These are phyloP conservation scores for Drosophila limbata DNA, from an alignment of 2,888 invertebrate species.

Conservation along the genomic window DNA sequence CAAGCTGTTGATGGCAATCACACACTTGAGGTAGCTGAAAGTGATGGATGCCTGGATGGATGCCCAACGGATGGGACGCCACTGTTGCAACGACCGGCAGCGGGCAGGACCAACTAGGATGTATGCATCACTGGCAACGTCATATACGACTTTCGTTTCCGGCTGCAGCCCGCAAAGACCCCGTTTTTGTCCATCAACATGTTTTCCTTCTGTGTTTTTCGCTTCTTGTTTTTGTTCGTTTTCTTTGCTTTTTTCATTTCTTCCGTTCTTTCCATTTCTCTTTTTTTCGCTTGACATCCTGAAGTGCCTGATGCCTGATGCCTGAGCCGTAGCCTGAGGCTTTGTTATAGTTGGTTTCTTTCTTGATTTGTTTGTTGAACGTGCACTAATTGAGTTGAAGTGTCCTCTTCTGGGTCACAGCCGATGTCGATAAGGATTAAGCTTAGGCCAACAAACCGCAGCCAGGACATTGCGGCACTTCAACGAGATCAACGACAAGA, in stretches of 20 bases:
- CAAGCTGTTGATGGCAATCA: constrained; percentile 81
- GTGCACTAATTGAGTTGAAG: constrained; percentile 77
- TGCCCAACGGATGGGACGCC: constrained; percentile 14
- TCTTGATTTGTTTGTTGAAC: constrained; percentile 66
- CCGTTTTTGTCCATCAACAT: constrained; percentile 17
- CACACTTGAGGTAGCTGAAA: constrained; percentile 69
- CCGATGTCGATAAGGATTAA: constrained; percentile 56
- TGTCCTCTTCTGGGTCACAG: constrained; percentile 45
- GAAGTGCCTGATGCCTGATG: constrained; percentile 49
- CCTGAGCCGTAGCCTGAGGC: constrained; percentile 18
- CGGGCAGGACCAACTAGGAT: constrained; percentile 55
- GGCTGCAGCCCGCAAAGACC: constrained; percentile 54
- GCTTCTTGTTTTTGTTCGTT: constrained; percentile 19
- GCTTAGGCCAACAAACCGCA: constrained; percentile 33
- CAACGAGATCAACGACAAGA: constrained; percentile 7
- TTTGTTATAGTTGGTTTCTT: constrained; percentile 28
- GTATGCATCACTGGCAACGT: constrained; percentile 72
- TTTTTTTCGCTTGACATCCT: constrained; percentile 67
- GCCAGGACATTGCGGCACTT: constrained; percentile 20
- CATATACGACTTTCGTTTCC: constrained; percentile 57
- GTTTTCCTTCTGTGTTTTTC: constrained; percentile 38
- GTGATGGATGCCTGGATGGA: constrained; percentile 48
- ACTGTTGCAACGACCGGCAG: constrained; percentile 8
- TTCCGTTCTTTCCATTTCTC: constrained; percentile 1
- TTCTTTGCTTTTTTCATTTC: constrained; percentile 10